Evolutionary conservation across 2,797 vertebrate genomes (phyloP).

Genomic region (Atherinosoma microstoma): DNA sequence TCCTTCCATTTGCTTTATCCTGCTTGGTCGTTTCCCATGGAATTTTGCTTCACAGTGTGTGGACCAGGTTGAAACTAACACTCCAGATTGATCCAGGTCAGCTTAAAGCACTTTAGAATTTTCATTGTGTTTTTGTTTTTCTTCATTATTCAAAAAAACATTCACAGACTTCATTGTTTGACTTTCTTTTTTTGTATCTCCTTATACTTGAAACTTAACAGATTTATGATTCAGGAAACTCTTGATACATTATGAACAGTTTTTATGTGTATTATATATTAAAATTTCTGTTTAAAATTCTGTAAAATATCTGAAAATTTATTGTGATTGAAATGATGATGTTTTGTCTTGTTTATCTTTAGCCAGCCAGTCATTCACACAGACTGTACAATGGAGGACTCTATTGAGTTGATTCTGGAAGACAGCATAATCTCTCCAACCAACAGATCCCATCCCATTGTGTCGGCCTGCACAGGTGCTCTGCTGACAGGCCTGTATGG

Average conservation of each 20-base stretch:
- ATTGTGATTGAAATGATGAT: neutral
- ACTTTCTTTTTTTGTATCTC: neutral
- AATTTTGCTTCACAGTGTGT: neutral
- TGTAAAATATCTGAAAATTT: neutral
- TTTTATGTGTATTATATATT: too few relatives aligned
- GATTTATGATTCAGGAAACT: too few relatives aligned
- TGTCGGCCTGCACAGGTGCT: constrained; percentile 60
- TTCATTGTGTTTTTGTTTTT: neutral
- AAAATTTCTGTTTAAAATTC: neutral
- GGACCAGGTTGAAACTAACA: neutral
- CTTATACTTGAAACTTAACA: too few relatives aligned
- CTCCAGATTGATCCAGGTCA: neutral
- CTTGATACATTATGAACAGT: too few relatives aligned
- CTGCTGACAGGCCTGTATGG: constrained; percentile 77
- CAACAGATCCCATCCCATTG: constrained; percentile 43
- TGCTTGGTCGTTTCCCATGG: neutral
- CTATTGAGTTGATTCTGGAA: constrained; percentile 80
- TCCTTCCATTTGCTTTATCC: neutral
- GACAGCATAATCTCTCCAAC: constrained; percentile 30
- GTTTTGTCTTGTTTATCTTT: neutral
- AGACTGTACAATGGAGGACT: constrained; percentile 79
- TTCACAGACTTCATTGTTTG: neutral
- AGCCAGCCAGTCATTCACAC: neutral
- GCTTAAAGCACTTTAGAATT: neutral
- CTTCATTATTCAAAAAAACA: neutral